Evolutionary conservation across 2,888 invertebrate species (phyloP).

Genomic region (Drosophila yooni): DNA sequence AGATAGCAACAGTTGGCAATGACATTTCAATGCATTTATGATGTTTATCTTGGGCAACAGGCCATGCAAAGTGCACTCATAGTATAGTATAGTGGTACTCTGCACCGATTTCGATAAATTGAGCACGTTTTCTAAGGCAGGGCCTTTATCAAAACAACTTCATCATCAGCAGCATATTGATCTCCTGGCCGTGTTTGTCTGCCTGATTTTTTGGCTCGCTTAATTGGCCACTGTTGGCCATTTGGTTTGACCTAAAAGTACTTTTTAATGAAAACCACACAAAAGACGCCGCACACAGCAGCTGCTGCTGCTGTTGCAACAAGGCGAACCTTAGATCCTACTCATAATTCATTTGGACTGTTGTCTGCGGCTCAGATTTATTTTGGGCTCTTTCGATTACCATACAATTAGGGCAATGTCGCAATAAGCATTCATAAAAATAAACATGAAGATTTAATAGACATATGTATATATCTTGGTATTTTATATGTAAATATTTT

Average conservation of each 20-base stretch:
- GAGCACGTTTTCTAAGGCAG: conserved; percentile 77
- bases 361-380: conserved; percentile 59
- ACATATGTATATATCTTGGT: conserved; percentile 20
- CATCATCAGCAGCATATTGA: conserved; percentile 59
- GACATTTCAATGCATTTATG: conserved; percentile 84
- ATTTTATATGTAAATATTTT: conserved; percentile 38
- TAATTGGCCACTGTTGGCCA: conserved; percentile 62
- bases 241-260: conserved; percentile 57
- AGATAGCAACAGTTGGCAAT: conserved; percentile 75
- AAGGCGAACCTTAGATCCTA: conserved; percentile 24
- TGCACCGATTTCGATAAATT: conserved; percentile 82
- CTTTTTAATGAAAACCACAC: conserved; percentile 63
- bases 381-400: conserved; percentile 65
- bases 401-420: conserved; percentile 71
- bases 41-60: conserved; percentile 76
- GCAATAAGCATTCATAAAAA: conserved; percentile 47
- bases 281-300: conserved; percentile 62
- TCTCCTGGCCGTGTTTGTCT: conserved; percentile 39
- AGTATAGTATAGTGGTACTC: conserved; percentile 24
- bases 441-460: conserved; percentile 19
- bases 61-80: conserved; percentile 68
- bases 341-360: conserved; percentile 63
- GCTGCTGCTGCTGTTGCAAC: conserved; percentile 33
- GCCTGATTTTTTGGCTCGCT: conserved; percentile 44
- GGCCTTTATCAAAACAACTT: conserved; percentile 79